phyloP scores from a whole-genome alignment of 2,888 invertebrate species.

The Sesamia inferens region DNA sequence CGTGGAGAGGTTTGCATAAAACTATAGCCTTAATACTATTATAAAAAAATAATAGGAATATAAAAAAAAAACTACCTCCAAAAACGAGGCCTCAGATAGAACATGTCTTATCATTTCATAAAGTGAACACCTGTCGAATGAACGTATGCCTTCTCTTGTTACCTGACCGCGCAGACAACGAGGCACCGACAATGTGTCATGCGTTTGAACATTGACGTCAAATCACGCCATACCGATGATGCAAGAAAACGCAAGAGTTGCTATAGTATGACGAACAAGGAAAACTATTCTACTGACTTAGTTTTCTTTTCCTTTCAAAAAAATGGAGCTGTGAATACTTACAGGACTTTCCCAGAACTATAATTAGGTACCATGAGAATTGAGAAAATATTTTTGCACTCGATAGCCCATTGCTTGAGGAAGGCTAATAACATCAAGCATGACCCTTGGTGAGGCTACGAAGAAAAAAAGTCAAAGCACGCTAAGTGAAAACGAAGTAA shows the following conservation, averaged over 20 bases:
- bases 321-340: not conserved
- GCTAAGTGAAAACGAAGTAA: too few relatives aligned
- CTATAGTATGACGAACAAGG: not conserved
- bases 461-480: too few relatives aligned
- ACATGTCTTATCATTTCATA: conserved; percentile 39
- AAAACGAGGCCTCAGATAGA: conserved; percentile 36
- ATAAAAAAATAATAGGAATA: too few relatives aligned
- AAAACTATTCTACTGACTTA: not conserved
- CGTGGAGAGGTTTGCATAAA: too few relatives aligned
- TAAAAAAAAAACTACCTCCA: conserved; percentile 18
- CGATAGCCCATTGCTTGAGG: too few relatives aligned
- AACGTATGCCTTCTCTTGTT: not conserved
- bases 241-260: conserved; percentile 25
- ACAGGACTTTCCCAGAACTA: not conserved
- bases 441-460: too few relatives aligned
- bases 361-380: not conserved
- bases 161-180: conserved; percentile 32
- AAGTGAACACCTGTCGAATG: conserved; percentile 11
- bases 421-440: too few relatives aligned
- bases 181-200: conserved; percentile 51
- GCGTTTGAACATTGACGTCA: conserved; percentile 35
- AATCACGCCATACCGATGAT: conserved; percentile 46
- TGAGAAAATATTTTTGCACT: too few relatives aligned
- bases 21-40: too few relatives aligned
- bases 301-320: conserved; percentile 1